Evolutionary conservation across 2,888 invertebrate species (phyloP).

Genomic region (Dichetophora obliterata): DNA sequence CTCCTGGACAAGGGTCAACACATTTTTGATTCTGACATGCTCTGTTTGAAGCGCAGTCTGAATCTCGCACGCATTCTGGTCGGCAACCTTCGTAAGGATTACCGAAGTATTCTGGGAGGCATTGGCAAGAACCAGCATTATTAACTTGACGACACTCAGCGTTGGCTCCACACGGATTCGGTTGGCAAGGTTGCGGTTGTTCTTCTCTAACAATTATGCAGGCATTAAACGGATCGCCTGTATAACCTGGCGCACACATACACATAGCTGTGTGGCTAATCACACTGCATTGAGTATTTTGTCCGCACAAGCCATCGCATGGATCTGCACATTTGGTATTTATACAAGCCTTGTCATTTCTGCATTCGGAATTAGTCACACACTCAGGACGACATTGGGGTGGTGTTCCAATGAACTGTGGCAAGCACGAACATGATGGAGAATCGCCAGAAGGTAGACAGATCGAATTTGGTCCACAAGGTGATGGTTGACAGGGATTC

Average conservation of each 20-base stretch:
- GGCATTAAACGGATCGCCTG: slow-evolving; percentile 76
- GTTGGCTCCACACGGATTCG: slow-evolving; percentile 78
- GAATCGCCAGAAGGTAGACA: slow-evolving; percentile 71
- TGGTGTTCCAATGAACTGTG: slow-evolving; percentile 78
- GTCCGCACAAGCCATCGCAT: slow-evolving; percentile 77
- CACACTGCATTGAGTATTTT: slow-evolving; percentile 72
- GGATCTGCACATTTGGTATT: slow-evolving; percentile 81
- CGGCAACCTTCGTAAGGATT: slow-evolving; percentile 81
- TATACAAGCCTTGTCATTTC: slow-evolving; percentile 77
- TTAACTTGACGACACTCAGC: slow-evolving; percentile 78
- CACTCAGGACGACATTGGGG: slow-evolving; percentile 81
- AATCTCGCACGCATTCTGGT: slow-evolving; percentile 83
- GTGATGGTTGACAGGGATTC: slow-evolving; percentile 71
- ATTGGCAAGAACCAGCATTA: slow-evolving; percentile 78
- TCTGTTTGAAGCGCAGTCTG: slow-evolving; percentile 80
- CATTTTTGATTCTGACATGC: slow-evolving; percentile 83
- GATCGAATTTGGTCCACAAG: slow-evolving; percentile 73
- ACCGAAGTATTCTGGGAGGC: slow-evolving; percentile 76
- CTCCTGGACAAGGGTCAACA: slow-evolving; percentile 83
- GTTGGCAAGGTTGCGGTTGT: slow-evolving; percentile 72
- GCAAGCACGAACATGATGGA: slow-evolving; percentile 75
- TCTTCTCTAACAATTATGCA: slow-evolving; percentile 67
- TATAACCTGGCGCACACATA: slow-evolving; percentile 74
- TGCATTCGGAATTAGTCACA: slow-evolving; percentile 79
- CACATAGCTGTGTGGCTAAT: slow-evolving; percentile 75